Evolutionary conservation across 35 echinoderm and acorn worm genomes (phyloP).

Genomic region (Anneissia japonica): DNA sequence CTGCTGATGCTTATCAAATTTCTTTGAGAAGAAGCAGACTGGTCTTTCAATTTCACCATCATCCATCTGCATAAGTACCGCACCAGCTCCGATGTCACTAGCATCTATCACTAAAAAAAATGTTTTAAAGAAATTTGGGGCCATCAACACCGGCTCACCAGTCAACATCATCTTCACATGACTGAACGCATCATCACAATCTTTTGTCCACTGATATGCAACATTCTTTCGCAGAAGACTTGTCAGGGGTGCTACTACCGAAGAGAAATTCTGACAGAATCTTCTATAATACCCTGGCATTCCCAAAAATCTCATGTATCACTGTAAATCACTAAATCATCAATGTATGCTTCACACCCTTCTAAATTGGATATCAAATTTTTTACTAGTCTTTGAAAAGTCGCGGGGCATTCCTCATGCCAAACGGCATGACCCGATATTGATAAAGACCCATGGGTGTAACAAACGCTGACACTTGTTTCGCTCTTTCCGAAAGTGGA

Average conservation of each 20-base stretch:
- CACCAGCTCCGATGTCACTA: constrained; percentile 1
- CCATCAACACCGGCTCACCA: neutral
- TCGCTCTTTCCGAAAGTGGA: constrained; percentile 33
- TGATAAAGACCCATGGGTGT: constrained; percentile 41
- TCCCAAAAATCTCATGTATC: constrained; percentile 24
- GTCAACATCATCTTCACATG: too few relatives aligned
- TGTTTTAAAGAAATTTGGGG: neutral
- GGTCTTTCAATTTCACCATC: constrained; percentile 21
- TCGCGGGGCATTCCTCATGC: constrained; percentile 18
- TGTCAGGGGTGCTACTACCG: neutral
- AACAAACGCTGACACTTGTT: constrained; percentile 53
- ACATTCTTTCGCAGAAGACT: constrained; percentile 11
- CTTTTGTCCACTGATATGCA: neutral
- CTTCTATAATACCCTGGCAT: constrained; percentile 7
- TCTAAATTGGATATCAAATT: neutral
- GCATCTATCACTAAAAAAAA: neutral
- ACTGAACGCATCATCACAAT: too few relatives aligned
- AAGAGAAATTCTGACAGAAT: constrained; percentile 17
- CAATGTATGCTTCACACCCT: constrained; percentile 35
- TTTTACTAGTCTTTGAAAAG: constrained; percentile 5
- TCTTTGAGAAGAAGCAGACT: constrained; percentile 22
- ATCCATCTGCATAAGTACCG: constrained; percentile 16
- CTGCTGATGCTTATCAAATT: constrained; percentile 13
- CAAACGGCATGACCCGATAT: constrained; percentile 31
- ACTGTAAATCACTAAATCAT: constrained; percentile 47